Base-by-base conservation (phyloP, 1,140 invertebrate genomes). In the Drosophila arawakana region DNA sequence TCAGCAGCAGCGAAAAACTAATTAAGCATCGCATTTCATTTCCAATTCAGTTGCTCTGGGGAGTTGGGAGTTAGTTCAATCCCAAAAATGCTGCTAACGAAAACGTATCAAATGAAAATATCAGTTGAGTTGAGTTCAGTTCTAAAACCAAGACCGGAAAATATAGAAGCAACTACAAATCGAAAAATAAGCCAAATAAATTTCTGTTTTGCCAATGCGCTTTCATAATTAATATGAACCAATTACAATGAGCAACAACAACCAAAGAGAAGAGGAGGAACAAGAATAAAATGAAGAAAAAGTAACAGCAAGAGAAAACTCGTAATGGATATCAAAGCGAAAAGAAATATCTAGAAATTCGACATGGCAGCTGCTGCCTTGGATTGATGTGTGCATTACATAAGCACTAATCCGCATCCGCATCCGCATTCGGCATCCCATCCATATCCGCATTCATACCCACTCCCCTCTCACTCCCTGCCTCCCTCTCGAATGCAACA, bases 181-280 rank as follows among this genome's bases (percentile, higher is more conserved):
- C 80, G 84, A 89, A 89, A 89, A 78, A 78, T 89, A 88, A 89
- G 81, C 85, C 84, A 90, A 89, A 89, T 84, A 89, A 81, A 89
- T 89, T 89, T 77, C 66, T 74, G 70, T 88, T 30, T 30, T 89
- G 66, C 69, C 74, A 89, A 88, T 84, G 80, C 80, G 84, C 75
- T 89, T 89, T 90, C 84, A 89, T 89, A 89, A 89, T 89, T 89
- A 89, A 89, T 89, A 89, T 77, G 80, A 89, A 67, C 69, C 77
- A 80, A 80, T 80, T 80, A 76, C 81, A 73, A 70, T 54, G 49
- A 18, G 50, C 44, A 57, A 46, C 37, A 76, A 13, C 43, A 50
- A 49, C 15, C n/a, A 13, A 25, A 43, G 35, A 35, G 50, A 63
- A 67, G 60, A 82, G 66, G 50, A 67, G 54, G 15, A 66, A 58